phyloP scores from a whole-genome alignment of 2,797 vertebrate genomes.

The Sciurus vulgaris region DNA sequence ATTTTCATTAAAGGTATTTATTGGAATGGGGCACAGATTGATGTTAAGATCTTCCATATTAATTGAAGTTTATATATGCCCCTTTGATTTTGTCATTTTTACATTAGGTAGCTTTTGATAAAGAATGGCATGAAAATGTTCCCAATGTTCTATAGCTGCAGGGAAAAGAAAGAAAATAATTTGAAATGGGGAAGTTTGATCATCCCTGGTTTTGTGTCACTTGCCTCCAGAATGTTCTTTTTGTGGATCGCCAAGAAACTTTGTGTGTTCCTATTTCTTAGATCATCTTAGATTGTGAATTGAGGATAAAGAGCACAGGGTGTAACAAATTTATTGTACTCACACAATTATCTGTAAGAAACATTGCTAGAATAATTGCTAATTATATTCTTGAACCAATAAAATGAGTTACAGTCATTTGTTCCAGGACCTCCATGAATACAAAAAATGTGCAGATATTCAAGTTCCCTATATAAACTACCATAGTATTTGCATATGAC shows the following conservation, averaged over 20 bases:
- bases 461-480: neutral
- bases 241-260: neutral
- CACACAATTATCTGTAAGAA: neutral
- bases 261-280: neutral
- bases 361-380: neutral
- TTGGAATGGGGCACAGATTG: neutral
- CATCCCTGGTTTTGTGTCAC: neutral
- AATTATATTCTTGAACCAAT: neutral
- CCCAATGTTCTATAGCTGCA: neutral
- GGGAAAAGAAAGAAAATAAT: slow-evolving; percentile 2
- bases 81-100: neutral
- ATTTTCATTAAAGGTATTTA: neutral
- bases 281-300: neutral
- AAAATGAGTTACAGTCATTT: neutral
- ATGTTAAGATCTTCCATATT: neutral
- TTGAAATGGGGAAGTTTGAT: neutral
- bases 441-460: neutral
- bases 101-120: neutral
- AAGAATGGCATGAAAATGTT: neutral
- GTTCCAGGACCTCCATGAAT: neutral
- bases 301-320: neutral
- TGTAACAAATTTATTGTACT: neutral
- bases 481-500: neutral
- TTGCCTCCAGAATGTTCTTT: slow-evolving; percentile 24
- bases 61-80: neutral